Base-by-base conservation (phyloP, 1,140 invertebrate species). In the Nilaparvata lugens region DNA sequence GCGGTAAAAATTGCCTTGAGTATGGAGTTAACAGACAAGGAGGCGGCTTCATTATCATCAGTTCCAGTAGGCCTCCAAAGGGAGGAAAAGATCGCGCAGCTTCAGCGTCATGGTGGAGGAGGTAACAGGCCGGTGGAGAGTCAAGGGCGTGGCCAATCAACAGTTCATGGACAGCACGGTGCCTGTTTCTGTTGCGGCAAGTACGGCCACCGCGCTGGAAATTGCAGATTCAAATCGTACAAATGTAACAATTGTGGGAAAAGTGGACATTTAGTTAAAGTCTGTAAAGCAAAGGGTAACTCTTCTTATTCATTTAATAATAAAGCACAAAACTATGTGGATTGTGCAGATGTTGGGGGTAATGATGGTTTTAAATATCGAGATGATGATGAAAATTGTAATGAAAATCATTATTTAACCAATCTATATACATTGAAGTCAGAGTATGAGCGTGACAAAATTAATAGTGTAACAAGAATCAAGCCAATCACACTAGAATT, bases 261-360 rank as follows among this genome's bases (percentile, higher is more conserved):
- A 53, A 23, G 5, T 24, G n/a, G n/a, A 23, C 52, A 53, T 23
- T 53, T 53, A 19, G 18, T 23, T 13, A 53, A 53, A 13, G 52
- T 23, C 5, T 53, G 25, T n/a, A 25, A 31, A n/a, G 11, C 54
- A 14, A 56, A 35, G 21, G 16, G n/a, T 28, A 53, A 24, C 2
- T 53, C n/a, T 24, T 6, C 28, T 53, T 53, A 5, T n/a, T n/a
- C n/a, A n/a, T n/a, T n/a, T 6, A 23, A 28, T 18, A 53, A 53
- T 53, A 24, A 53, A 13, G 40, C 31, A 35, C 54, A 56, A 35
- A 56, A 56, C 23, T 56, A 56, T 35, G 25, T 56, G 23, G 54
- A 56, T 19, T 21, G n/a, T 24, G 16, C 11, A 4, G 16, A 23
- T 48, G 3, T 48, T 48, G 16, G 6, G 16, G 11, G 21, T 48